Base-by-base conservation (phyloP, 2,113 vertebrate species). In the Nanorana parkeri region DNA sequence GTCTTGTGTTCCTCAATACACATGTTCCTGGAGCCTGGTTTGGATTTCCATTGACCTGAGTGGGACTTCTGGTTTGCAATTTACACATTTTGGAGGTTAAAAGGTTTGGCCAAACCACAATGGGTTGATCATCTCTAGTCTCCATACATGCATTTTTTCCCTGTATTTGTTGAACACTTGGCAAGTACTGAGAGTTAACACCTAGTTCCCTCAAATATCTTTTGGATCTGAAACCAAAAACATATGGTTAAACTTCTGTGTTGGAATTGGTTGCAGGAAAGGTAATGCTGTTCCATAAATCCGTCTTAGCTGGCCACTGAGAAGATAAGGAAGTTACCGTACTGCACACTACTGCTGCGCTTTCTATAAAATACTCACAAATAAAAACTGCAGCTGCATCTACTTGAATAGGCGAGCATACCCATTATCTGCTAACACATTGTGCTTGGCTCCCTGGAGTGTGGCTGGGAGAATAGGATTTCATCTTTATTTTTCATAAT, bases 371-470 rank as follows among this genome's bases (percentile, higher is more conserved):
- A 74, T 74, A 74, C 36, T 55, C n/a, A 55, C 71, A 74, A 60
- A 75, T 61, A 61, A 16, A n/a, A 58, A 75, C 41, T 58, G 28
- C 5, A 61, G 72, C 36, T 60, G 56, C 56, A 61, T 61, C 60
- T 23, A 3, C 72, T 75, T 17, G 54, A 26, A 73, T 29, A 73
- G 24, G 23, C 5, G 24, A 56, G 51, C 24, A 17, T 10, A 3
- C 52, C 56, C 55, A 61, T 75, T 61, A 75, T 60, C 72, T 75
- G 5, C 11, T 75, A 32, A 61, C 41, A 55, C 29, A 60, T 60
- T 75, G 72, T 75, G 72, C 28, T 60, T 5, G 20, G 72, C 26
- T 75, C 72, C 56, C 72, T 10, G 72, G 32, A 61, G 72, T 60
- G 24, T 15, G 11, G 20, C 15, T 41, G 21, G 55, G 17, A 10